Evolutionary conservation across 2,797 vertebrate species (phyloP), one percentile per base, ranked within the genome.

Genomic region (Limosa lapponica): DNA sequence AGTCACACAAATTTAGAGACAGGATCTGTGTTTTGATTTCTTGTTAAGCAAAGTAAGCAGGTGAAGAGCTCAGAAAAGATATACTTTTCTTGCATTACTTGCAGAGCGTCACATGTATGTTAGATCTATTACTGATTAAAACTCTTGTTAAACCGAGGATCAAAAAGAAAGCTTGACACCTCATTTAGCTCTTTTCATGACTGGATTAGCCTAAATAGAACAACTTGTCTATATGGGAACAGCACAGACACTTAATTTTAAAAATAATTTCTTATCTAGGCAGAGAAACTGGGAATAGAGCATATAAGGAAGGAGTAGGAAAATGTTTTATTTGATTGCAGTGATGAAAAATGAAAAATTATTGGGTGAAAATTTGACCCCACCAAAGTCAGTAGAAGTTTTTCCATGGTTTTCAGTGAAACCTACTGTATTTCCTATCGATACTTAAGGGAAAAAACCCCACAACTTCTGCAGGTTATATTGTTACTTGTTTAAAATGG

Each of bases 111-210:
- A 32, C 17, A 22, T 4, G 14, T 75, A 91, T 72, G 79, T 90
- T 97, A 95, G 94, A 96, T 97, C 95, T 97, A 96, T 96, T 97
- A 96, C 96, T 97, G 96, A 97, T 97, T 97, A 97, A 95, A 97
- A 94, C 84, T 89, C 79, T 39, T 97, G 97, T 96, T 94, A 94
- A 96, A 95, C 91, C 24, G 18, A 94, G 91, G 94, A 97, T 98
- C 96, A 97, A 92, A 96, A 95, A 96, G 95, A 96, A 97, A 97
- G 78, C 94, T 96, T 24, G 30, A 77, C 83, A 85, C 30, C 75
- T 94, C 93, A 89, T 87, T 94, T 96, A 94, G 80, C 90, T 95
- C 79, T 93, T 97, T 96, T 97, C 92, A 86, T 71, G 94, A 95
- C 65, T 84, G 71, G 91, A 87, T 95, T 96, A 96, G 90, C 46